Evolutionary conservation across 2,113 vertebrate species (phyloP).

Genomic region (Ramphastos sulfuratus): DNA sequence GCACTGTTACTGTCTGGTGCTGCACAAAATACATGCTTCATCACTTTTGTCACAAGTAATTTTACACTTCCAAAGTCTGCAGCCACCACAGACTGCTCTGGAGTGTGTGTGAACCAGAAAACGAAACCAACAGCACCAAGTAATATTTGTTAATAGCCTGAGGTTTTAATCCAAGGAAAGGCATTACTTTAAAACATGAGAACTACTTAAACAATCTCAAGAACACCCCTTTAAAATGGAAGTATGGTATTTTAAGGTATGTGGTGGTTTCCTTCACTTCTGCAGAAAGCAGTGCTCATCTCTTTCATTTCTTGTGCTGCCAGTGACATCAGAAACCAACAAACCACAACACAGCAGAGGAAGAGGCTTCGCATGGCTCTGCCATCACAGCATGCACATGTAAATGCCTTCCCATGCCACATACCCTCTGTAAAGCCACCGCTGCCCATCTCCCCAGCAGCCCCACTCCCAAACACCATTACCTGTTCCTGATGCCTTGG

Average conservation of each 20-base stretch:
- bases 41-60: background rate
- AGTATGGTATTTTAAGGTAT: background rate
- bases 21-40: background rate
- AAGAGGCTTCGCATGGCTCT: background rate
- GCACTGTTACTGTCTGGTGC: background rate
- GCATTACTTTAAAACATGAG: background rate
- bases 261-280: background rate
- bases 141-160: background rate
- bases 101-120: background rate
- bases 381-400: background rate
- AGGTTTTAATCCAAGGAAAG: background rate
- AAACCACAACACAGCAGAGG: background rate
- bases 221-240: background rate
- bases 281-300: background rate
- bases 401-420: rapidly evolving
- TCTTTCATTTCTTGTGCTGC: constrained; percentile 34
- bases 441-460: background rate
- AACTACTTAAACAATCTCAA: background rate
- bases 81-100: background rate
- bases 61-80: background rate
- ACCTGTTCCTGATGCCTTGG: rapidly evolving
- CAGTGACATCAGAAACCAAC: background rate
- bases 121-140: background rate
- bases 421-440: rapidly evolving
- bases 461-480: background rate